Conservation (phyloP, 2,113 vertebrate genomes). For the Tautogolabrus adspersus region DNA sequence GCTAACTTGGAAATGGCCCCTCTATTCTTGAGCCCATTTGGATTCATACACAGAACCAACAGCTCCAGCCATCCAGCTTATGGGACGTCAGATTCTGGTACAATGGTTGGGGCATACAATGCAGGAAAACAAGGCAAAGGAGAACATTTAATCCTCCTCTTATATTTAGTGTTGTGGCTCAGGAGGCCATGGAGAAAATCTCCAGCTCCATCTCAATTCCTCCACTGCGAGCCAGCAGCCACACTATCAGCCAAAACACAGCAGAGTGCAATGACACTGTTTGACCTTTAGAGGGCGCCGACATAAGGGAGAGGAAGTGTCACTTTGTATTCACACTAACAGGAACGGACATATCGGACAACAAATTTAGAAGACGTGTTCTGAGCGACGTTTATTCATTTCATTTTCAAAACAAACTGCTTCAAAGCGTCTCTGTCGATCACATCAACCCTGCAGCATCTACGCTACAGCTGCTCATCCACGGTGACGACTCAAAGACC, state of each 20-base stretch:
- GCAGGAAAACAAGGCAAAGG: too few relatives aligned
- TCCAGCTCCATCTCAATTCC: not conserved
- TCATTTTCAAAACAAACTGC: not conserved
- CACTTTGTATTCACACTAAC: constrained; percentile 1
- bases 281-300: not conserved
- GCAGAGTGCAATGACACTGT: not conserved
- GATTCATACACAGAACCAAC: too few relatives aligned
- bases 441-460: not conserved
- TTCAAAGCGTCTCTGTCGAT: not conserved
- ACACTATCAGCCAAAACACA: not conserved
- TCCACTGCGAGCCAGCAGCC: not conserved
- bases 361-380: not conserved
- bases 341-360: not conserved
- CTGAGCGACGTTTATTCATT: not conserved
- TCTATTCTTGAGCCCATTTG: too few relatives aligned
- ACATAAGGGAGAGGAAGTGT: not conserved
- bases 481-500: not conserved
- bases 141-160: too few relatives aligned
- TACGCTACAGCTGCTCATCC: not conserved
- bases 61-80: too few relatives aligned
- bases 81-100: too few relatives aligned
- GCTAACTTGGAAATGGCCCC: too few relatives aligned
- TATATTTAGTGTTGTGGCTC: not conserved
- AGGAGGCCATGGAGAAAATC: not conserved
- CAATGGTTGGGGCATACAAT: too few relatives aligned